A percentile compares a stretch with the other conserved stretches of the same genome.
These are phyloP conservation scores for Brachionichthys hirsutus DNA, from an alignment of 2,113 vertebrate genomes.

Conservation along the genomic window DNA sequence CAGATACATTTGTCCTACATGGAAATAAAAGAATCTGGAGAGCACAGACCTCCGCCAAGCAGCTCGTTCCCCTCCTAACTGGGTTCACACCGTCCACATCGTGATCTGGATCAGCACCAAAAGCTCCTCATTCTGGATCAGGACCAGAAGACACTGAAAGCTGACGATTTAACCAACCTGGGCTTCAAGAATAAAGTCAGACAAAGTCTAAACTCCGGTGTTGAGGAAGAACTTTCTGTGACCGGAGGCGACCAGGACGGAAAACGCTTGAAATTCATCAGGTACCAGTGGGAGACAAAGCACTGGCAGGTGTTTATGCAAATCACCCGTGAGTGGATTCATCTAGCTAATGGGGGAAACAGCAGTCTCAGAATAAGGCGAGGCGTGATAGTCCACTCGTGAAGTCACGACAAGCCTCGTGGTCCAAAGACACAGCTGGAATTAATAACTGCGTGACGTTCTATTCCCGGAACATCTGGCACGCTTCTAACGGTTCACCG, in stretches of 20 bases:
- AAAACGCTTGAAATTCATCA: conserved; percentile 69
- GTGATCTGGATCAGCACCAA: no score
- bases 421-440: conserved; percentile 8
- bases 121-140: no score
- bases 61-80: no score
- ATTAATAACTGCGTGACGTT: conserved; percentile 17
- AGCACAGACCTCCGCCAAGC: no score
- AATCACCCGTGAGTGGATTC: conserved; percentile 67
- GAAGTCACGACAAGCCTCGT: conserved; percentile 37
- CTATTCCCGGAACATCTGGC: conserved; percentile 14
- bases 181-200: conserved; percentile 23
- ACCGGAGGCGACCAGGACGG: conserved; percentile 48
- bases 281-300: conserved; percentile 75
- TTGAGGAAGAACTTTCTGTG: conserved; percentile 36
- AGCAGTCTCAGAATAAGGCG: conserved; percentile 55
- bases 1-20: conserved; percentile 12
- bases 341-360: conserved; percentile 70
- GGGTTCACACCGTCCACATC: no score
- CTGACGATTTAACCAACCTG: neutral
- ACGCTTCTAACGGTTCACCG: neutral
- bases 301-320: conserved; percentile 79
- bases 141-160: conserved; percentile 22
- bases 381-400: conserved; percentile 55
- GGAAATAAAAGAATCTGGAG: neutral
- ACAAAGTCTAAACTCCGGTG: conserved; percentile 19